Base-by-base conservation (phyloP, 1,140 invertebrate genomes). In the Leptopilina boulardi region DNA sequence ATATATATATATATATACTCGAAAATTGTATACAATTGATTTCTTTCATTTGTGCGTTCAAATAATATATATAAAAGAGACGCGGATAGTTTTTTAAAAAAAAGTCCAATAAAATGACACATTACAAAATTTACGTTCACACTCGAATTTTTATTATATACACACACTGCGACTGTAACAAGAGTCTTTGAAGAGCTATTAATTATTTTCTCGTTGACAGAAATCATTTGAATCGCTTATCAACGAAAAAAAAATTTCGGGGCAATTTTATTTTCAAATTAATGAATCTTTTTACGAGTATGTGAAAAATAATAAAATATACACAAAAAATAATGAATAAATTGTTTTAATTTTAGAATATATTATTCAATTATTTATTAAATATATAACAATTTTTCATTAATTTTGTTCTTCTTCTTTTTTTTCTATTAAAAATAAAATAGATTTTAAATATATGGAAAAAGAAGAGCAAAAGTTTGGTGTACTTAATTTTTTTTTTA, bases 171-270 rank as follows among this genome's bases (percentile, higher is more conserved):
- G n/a, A n/a, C n/a, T n/a, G 30, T 34, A 34, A 18, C 47, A 51
- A 18, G 18, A 15, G 4, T n/a, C 47, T 51, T 51, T 18, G n/a
- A 51, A 51, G 4, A 51, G n/a, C n/a, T n/a, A 18, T 51, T n/a
- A 51, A 51, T 51, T 18, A 51, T 51, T 51, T 38, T 51, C 15
- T n/a, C 47, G 47, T 51, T 51, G 47, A 51, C 47, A 51, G n/a
- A 51, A 51, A 51, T 51, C n/a, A 38, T 38, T 38, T 1, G 47
- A 18, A 18, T 51, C 47, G 47, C 15, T 51, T 51, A 47, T 47
- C 44, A 47, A 47, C 44, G 3, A 3, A 47, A 47, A 47, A 47
- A 47, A 47, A 47, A n/a, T 42, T 42, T n/a, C n/a, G n/a, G n/a
- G n/a, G n/a, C n/a, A n/a, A n/a, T n/a, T n/a, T n/a, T n/a, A n/a